These are phyloP conservation scores for Heliornis fulica DNA, from an alignment of 2,113 vertebrate genomes.

Conservation along the genomic window DNA sequence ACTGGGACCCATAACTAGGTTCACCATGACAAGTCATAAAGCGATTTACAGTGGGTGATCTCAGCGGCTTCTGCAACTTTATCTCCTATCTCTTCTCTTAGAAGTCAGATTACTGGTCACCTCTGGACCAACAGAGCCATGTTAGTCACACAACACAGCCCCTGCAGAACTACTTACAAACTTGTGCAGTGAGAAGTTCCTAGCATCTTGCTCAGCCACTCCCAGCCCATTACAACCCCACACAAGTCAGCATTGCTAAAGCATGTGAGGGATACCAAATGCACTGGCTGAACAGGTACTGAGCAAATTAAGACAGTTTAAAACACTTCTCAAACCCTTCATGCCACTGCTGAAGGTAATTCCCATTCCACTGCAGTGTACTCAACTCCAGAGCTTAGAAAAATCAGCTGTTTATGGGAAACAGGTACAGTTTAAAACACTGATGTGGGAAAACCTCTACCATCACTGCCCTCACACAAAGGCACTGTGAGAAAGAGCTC, in stretches of 20 bases:
- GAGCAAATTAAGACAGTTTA: not conserved
- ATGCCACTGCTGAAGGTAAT: not conserved
- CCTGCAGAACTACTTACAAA: not conserved
- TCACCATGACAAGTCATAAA: not conserved
- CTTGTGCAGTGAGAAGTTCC: not conserved
- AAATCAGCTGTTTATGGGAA: not conserved
- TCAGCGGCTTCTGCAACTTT: not conserved
- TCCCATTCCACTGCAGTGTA: fast-evolving
- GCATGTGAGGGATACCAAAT: not conserved
- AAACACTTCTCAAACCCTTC: not conserved
- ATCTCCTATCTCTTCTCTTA: not conserved
- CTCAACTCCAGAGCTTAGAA: not conserved
- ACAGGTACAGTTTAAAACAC: fast-evolving
- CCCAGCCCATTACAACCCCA: not conserved
- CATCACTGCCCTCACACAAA: not conserved
- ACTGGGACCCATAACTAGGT: not conserved
- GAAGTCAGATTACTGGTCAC: not conserved
- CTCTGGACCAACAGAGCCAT: not conserved
- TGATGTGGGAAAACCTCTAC: not conserved
- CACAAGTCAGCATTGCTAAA: not conserved
- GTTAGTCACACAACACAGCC: not conserved
- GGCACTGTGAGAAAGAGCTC: not conserved
- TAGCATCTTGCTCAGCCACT: not conserved
- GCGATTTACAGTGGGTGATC: not conserved
- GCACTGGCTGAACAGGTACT: not conserved